Evolutionary conservation across 2,888 invertebrate species (phyloP).

Genomic region (Gnatocerus cornutus): DNA sequence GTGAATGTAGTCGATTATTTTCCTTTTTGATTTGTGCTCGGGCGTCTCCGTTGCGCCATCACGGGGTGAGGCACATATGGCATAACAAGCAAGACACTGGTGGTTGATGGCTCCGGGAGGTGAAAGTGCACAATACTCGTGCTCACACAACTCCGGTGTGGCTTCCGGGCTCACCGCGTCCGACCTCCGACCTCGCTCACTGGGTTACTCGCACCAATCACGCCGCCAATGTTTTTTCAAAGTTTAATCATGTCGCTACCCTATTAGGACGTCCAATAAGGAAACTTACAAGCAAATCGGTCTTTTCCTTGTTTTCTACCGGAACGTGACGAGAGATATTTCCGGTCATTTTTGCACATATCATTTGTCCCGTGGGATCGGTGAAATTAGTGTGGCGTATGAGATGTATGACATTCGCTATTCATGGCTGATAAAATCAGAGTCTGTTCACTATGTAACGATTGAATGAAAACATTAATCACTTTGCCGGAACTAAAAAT

Average conservation of each 20-base stretch:
- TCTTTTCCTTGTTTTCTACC: conserved; percentile 52
- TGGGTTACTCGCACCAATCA: conserved; percentile 57
- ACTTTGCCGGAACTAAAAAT: conserved; percentile 27
- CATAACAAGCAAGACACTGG: conserved; percentile 41
- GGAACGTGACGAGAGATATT: conserved; percentile 24
- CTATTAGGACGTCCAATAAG: conserved; percentile 62
- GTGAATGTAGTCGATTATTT: not conserved
- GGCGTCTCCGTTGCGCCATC: conserved; percentile 14
- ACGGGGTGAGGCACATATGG: conserved; percentile 48
- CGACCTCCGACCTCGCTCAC: conserved; percentile 62
- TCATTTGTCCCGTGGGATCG: not conserved
- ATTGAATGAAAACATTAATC: conserved; percentile 26
- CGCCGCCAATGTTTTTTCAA: conserved; percentile 41
- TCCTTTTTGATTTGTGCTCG: not conserved
- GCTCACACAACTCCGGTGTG: conserved; percentile 59
- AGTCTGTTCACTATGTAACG: conserved; percentile 7
- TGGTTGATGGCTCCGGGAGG: conserved; percentile 56
- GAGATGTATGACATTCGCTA: not conserved
- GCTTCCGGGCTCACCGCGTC: conserved; percentile 63
- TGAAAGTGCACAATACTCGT: conserved; percentile 62
- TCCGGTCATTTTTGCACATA: conserved; percentile 24
- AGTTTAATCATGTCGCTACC: conserved; percentile 56
- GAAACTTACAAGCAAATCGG: conserved; percentile 55
- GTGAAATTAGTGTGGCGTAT: conserved; percentile 10
- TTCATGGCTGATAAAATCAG: conserved; percentile 10